Evolutionary conservation across 35 echinoderm and acorn worm genomes (phyloP).

Genomic region (Heliocidaris tuberculata): DNA sequence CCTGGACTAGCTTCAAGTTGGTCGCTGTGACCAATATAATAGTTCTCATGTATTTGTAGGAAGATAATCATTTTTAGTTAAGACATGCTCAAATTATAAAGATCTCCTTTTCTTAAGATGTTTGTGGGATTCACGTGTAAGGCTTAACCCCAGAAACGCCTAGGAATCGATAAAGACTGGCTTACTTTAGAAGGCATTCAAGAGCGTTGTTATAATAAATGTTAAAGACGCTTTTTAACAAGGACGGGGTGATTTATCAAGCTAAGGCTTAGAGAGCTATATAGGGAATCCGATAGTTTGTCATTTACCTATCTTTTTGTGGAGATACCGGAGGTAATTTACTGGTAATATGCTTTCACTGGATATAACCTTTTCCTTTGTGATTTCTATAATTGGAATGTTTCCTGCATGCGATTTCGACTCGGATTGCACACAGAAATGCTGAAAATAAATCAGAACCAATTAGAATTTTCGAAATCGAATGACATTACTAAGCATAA

Average conservation of each 20-base stretch:
- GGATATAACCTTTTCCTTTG: not conserved
- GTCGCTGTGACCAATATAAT: not conserved
- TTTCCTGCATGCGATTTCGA: not conserved
- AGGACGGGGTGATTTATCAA: not conserved
- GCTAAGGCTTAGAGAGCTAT: not conserved
- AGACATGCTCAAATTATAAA: not conserved
- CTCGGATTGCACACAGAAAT: not conserved
- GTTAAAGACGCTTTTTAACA: not conserved
- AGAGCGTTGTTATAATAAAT: no score
- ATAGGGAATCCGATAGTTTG: not conserved
- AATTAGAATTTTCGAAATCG: not conserved
- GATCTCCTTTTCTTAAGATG: not conserved
- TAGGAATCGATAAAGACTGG: no score
- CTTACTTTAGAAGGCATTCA: not conserved
- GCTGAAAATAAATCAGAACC: not conserved
- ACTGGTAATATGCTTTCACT: not conserved
- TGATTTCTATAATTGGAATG: not conserved
- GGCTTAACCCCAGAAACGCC: not conserved
- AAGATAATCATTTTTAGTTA: not conserved
- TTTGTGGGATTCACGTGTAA: not conserved
- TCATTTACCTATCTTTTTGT: slow-evolving; percentile 4
- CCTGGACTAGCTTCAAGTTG: not conserved
- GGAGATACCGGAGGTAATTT: not conserved
- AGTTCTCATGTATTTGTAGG: not conserved
- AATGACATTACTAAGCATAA: not conserved